Evolutionary conservation across 1,140 invertebrate species (phyloP).

Genomic region (Lepidurus couesii): DNA sequence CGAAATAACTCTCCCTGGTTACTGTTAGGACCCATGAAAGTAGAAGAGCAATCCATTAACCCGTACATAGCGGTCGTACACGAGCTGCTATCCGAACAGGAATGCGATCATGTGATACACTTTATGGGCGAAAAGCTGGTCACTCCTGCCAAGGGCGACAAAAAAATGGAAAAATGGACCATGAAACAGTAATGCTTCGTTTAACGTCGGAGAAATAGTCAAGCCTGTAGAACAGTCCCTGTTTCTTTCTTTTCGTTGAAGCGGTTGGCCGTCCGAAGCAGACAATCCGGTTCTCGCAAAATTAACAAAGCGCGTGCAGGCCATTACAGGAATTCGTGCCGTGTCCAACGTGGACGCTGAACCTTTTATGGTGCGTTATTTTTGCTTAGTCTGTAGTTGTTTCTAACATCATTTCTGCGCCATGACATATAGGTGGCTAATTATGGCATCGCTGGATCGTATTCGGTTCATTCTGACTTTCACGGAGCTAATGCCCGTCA

Average conservation of each 20-base stretch:
- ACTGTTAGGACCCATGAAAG: constrained; percentile 47
- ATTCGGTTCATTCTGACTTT: constrained; percentile 25
- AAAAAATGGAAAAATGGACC: constrained; percentile 19
- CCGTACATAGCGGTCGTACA: constrained; percentile 50
- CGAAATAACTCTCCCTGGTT: not conserved
- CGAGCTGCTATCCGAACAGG: constrained; percentile 48
- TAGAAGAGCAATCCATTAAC: constrained; percentile 48
- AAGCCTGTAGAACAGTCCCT: not conserved
- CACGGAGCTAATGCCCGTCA: not conserved
- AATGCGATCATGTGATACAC: constrained; percentile 41
- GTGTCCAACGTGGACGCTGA: not conserved
- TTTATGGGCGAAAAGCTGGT: constrained; percentile 11
- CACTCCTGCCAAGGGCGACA: not conserved
- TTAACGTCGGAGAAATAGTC: not conserved
- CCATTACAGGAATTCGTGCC: not conserved
- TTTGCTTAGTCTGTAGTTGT: not conserved
- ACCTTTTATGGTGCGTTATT: not conserved
- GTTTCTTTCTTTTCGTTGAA: not conserved
- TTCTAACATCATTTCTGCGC: not conserved
- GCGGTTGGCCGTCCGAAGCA: not conserved
- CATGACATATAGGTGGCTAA: constrained; percentile 16
- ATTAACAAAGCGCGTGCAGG: constrained; percentile 5
- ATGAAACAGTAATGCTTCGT: constrained; percentile 7
- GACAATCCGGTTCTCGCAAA: not conserved
- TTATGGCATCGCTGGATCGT: constrained; percentile 26